Evolutionary conservation across 2,797 vertebrate species (phyloP), one percentile per base, ranked within the genome.

Genomic region (Clarias pachynema): DNA sequence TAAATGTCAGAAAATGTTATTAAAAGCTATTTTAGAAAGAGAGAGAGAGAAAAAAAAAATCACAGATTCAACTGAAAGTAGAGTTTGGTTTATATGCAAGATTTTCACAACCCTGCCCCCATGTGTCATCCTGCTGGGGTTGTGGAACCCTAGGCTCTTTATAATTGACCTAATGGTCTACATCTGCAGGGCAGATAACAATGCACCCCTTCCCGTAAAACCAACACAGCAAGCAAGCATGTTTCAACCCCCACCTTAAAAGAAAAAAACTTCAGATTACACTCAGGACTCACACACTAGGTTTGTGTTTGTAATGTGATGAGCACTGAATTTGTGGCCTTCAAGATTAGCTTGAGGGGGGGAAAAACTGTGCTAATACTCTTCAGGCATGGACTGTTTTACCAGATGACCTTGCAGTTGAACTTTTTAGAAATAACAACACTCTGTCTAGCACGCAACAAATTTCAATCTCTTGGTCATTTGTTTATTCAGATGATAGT

Each of bases 161-260:
- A 95, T 95, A 95, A 96, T 93, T 95, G 93, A 95, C 94, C 94
- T 96, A 96, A 96, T 95, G 94, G 94, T 93, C 94, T 94, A 95
- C 95, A 96, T 94, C 94, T 96, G 95, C 93, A 93, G 90, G 91
- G 89, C 84, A 94, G 93, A 95, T 95, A 95, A 92, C 93, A 91
- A 82, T 90, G 86, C 90, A 90, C 91, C 89, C 92, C 91, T 95
- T 95, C 93, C 95, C 95, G 92, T 95, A 94, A 95, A 93, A 93
- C 87, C 85, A 88, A 87, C 87, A 86, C 86, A 88, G 86, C 87
- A 83, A 81, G 81, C 62, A 84, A 79, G 79, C 85, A 44, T 24
- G 22, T n/a, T 62, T 79, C 86, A 72, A 68, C 86, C 85, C 85
- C 88, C 91, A 88, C 14, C 88, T 87, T 79, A 57, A n/a, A 89